Evolutionary conservation across 2,113 vertebrate genomes (phyloP).

Genomic region (Gymnobelideus leadbeateri): DNA sequence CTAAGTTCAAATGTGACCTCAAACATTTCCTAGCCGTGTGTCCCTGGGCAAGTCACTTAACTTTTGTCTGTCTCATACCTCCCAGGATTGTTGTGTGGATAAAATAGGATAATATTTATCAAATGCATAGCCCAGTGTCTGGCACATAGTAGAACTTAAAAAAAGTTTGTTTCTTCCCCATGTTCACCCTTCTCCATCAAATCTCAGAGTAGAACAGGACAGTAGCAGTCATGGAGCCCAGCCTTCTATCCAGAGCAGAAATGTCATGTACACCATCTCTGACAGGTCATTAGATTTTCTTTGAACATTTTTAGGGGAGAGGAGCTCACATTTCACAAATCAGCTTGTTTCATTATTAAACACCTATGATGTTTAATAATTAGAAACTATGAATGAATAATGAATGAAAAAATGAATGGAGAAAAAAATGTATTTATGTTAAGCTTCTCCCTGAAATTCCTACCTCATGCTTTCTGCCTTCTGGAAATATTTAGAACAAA

Average conservation of each 20-base stretch:
- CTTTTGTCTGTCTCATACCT: background rate
- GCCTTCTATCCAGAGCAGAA: background rate
- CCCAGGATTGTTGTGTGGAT: background rate
- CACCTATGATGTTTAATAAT: background rate
- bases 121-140: background rate
- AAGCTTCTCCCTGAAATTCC: background rate
- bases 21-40: background rate
- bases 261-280: background rate
- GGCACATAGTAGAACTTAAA: background rate
- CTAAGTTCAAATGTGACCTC: background rate
- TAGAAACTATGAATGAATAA: background rate
- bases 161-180: background rate
- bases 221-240: background rate
- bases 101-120: background rate
- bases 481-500: background rate
- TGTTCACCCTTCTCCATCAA: background rate
- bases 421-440: background rate
- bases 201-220: background rate
- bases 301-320: background rate
- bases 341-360: background rate
- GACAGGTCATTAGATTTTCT: background rate
- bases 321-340: background rate
- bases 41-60: background rate
- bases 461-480: background rate
- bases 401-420: background rate